Evolutionary conservation across 2,888 invertebrate genomes (phyloP).

Genomic region (Nephrotoma flavescens): DNA sequence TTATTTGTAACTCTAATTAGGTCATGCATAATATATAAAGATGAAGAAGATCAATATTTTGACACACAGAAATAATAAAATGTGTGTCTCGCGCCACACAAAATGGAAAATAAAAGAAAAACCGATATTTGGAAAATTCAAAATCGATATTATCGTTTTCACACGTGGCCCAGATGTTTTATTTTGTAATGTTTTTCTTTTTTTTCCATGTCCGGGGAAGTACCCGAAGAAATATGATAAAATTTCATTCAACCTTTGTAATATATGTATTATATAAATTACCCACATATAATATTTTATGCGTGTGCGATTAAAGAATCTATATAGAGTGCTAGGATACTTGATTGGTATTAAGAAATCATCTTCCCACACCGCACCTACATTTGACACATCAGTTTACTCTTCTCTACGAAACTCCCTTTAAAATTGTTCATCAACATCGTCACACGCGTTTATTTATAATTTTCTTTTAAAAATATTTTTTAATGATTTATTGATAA

Average conservation of each 20-base stretch:
- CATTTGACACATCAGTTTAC: neutral
- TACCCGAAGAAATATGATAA: neutral
- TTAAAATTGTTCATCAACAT: neutral
- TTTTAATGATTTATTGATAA: neutral
- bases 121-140: neutral
- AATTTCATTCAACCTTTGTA: neutral
- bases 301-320: neutral
- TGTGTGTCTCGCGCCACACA: neutral
- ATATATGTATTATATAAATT: neutral
- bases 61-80: neutral
- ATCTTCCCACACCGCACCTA: neutral
- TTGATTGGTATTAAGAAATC: neutral
- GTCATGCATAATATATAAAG: neutral
- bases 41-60: neutral
- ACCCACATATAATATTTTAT: neutral
- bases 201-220: neutral
- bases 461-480: neutral
- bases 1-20: neutral
- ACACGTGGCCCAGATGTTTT: neutral
- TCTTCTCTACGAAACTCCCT: neutral
- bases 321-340: neutral
- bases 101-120: neutral
- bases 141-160: neutral
- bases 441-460: neutral
- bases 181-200: neutral